Percentiles rank a stretch among this genome's conserved stretches.
Evolutionary conservation across 2,113 vertebrate species (phyloP).

Genomic region (Sphaerodactylus townsendi): DNA sequence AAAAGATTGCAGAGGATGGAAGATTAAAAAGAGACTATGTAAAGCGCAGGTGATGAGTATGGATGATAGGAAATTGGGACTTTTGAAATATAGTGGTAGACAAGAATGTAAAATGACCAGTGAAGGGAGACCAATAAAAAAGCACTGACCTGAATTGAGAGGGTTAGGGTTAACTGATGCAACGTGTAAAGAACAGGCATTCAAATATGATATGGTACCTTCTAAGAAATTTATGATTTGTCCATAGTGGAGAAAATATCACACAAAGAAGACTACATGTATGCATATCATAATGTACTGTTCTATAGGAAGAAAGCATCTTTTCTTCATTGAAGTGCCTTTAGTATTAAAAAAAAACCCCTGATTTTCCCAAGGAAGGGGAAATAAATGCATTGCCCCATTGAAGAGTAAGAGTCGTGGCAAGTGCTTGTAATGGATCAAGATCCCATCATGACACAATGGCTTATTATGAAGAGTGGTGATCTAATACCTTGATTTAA

Average conservation of each 20-base stretch:
- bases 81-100: not conserved
- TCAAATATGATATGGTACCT: not conserved
- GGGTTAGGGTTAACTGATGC: not conserved
- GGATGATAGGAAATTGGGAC: not conserved
- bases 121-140: not conserved
- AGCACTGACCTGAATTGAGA: not conserved
- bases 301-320: not conserved
- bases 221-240: not conserved
- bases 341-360: no score
- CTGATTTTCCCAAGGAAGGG: no score
- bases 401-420: not conserved
- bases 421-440: not conserved
- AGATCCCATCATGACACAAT: not conserved
- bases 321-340: no score
- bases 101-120: not conserved
- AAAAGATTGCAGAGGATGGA: not conserved
- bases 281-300: not conserved
- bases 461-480: not conserved
- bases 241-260: no score
- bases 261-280: not conserved
- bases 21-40: not conserved
- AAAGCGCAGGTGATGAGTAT: not conserved
- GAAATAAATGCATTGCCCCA: no score
- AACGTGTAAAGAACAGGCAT: not conserved
- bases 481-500: not conserved